Evolutionary conservation across 2,888 invertebrate genomes (phyloP).

Genomic region (Elegia similella): DNA sequence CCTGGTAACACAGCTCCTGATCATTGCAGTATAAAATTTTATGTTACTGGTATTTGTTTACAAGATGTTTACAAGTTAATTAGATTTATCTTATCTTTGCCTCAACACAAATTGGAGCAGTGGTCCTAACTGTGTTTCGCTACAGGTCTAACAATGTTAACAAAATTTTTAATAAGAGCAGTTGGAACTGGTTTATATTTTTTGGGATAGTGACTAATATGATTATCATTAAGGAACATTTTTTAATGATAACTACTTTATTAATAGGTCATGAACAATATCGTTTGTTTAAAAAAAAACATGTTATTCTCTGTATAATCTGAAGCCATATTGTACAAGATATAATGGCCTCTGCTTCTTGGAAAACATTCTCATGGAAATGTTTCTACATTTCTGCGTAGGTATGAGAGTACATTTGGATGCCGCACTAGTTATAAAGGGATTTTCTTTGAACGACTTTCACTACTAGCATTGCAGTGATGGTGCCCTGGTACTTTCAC

Average conservation of each 20-base stretch:
- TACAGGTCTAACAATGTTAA: too few species aligned
- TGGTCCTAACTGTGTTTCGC: too few species aligned
- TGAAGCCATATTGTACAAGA: not conserved
- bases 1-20: not conserved
- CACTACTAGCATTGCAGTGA: slow-evolving; percentile 2
- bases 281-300: not conserved
- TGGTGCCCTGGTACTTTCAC: slow-evolving; percentile 11
- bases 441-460: slow-evolving; percentile 4
- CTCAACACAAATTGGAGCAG: too few species aligned
- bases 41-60: too few species aligned
- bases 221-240: too few species aligned
- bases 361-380: slow-evolving; percentile 1
- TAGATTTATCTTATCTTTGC: too few species aligned
- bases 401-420: not conserved
- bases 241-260: too few species aligned
- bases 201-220: too few species aligned
- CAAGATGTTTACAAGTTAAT: too few species aligned
- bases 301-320: not conserved
- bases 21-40: too few species aligned
- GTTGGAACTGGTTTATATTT: too few species aligned
- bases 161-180: too few species aligned
- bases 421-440: not conserved
- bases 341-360: not conserved
- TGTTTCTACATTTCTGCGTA: not conserved
- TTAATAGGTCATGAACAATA: not conserved